Conservation (phyloP, 2,797 vertebrate genomes). For the Brachyalestes nurse region DNA sequence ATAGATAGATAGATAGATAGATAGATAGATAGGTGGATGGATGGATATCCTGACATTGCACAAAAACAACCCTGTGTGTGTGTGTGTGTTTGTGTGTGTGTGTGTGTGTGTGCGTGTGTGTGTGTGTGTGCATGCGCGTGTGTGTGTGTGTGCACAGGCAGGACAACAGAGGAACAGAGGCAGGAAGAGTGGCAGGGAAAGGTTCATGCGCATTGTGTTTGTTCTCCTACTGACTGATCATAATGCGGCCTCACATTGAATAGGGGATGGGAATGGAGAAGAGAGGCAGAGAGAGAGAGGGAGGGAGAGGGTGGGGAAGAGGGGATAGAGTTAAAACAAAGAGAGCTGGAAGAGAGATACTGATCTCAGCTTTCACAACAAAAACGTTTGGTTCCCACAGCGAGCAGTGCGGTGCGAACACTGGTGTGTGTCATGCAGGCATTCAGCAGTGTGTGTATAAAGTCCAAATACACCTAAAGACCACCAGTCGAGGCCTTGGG, state of each 20-base stretch:
- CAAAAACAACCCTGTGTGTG: too few species aligned
- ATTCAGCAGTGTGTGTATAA: not conserved
- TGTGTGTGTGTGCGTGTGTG: too few species aligned
- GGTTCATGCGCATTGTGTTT: slow-evolving; percentile 56
- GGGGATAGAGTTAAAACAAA: slow-evolving; percentile 66
- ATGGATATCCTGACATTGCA: too few species aligned
- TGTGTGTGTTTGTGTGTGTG: not conserved
- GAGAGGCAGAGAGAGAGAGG: slow-evolving; percentile 34
- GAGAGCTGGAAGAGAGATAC: slow-evolving; percentile 65
- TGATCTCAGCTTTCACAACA: slow-evolving; percentile 74
- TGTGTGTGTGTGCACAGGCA: not conserved
- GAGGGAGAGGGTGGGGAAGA: slow-evolving; percentile 33
- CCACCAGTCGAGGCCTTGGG: too few species aligned
- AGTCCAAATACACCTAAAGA: too few species aligned
- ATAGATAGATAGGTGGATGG: too few species aligned
- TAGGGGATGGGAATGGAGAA: slow-evolving; percentile 25
- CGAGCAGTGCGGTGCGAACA: not conserved
- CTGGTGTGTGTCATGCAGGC: slow-evolving; percentile 1
- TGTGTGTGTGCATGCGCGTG: too few species aligned
- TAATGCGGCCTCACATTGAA: slow-evolving; percentile 49
- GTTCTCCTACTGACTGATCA: slow-evolving; percentile 51
- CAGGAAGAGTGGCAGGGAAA: slow-evolving; percentile 44
- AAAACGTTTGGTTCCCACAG: slow-evolving; percentile 54
- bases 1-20: too few species aligned
- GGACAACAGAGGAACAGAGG: slow-evolving; percentile 29